Base-by-base conservation (phyloP, 2,888 invertebrate genomes). In the Andrena hattorfiana region DNA sequence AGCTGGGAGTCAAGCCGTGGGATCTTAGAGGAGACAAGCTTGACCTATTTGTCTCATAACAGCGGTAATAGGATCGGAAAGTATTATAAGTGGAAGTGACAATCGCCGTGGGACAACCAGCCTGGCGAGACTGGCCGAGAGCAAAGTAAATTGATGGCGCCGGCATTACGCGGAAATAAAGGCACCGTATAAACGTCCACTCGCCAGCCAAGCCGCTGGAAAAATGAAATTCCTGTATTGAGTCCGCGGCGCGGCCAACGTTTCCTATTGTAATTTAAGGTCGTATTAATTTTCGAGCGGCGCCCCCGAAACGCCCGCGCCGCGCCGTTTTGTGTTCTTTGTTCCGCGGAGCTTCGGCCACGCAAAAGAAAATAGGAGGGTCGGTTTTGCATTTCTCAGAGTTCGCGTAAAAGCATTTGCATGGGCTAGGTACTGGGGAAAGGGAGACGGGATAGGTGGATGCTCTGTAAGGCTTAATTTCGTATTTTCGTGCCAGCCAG, bases 1-100 rank as follows among this genome's bases (percentile, higher is more conserved):
- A 81, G 76, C 74, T 66, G 42, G 59, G 76, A 85, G 83, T 76
- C 83, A 49, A 82, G 83, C 77, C 77, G 68, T 56, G 60, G 69
- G 84, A 77, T 76, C 73, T 75, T 75, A 83, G 69, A 62, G 77
- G 68, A 80, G 84, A 82, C 78, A 84, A 85, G 81, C 84, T 87
- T 89, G 90, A 90, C 87, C 90, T 89, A 89, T 91, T 92, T 91
- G 90, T 90, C 87, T 89, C 87, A 81, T 85, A 91, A 90, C 87
- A 89, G 75, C 77, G 87, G 90, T 92, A 91, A 91, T 90, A 89
- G 88, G 85, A 90, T 89, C 80, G 82, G 79, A 81, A 89, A 88
- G 85, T 88, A 86, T 84, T 87, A 86, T 89, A 86, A 87, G 85
- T 80, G 78, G 77, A 79, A 85, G 85, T 77, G 89, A 91, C 89